Evolutionary conservation across 2,888 invertebrate species (phyloP), one percentile per base, ranked within the genome.

Genomic region (Autographa pulchrina): DNA sequence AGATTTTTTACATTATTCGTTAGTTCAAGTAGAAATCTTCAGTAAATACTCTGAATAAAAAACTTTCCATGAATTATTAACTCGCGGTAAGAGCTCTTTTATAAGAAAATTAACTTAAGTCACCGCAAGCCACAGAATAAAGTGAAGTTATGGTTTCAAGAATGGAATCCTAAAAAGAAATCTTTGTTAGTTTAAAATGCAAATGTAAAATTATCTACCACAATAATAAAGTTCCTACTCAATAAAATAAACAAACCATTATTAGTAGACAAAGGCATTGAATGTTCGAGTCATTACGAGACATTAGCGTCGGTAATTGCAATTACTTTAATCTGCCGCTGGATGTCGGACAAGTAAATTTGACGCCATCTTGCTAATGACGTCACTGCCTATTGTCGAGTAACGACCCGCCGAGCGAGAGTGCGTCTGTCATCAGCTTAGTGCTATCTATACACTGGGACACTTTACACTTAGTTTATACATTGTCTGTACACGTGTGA

Each of bases 291-390:
- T 56, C 25, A 20, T 72, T 62, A 63, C 65, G 75, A 78, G 77
- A 78, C 81, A 81, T 83, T 70, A 60, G 68, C 60, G 68, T 52
- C 72, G 75, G 78, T 81, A 75, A 83, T 68, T 70, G 60, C 66
- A 70, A 83, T 81, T 83, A 81, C 67, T 68, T 68, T 83, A 81
- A 81, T 81, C 82, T 78, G 63, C 56, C 65, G 67, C 75, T 72
- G 78, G 75, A 70, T 73, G 82, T 73, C 66, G 81, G 73, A 83
- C 81, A 83, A 83, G 79, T 83, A 81, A 81, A 83, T 81, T 83
- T 78, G 68, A 16, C 72, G 78, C 63, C 84, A 83, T 75, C 79
- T 81, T 83, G 81, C 79, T 78, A 81, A 83, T 81, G 81, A 83
- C 84, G 81, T 81, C 81, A 81, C 75, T 65, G 62, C 43, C 79